These are phyloP conservation scores for Lineus longissimus DNA, from an alignment of 1,140 invertebrate species.

Conservation along the genomic window DNA sequence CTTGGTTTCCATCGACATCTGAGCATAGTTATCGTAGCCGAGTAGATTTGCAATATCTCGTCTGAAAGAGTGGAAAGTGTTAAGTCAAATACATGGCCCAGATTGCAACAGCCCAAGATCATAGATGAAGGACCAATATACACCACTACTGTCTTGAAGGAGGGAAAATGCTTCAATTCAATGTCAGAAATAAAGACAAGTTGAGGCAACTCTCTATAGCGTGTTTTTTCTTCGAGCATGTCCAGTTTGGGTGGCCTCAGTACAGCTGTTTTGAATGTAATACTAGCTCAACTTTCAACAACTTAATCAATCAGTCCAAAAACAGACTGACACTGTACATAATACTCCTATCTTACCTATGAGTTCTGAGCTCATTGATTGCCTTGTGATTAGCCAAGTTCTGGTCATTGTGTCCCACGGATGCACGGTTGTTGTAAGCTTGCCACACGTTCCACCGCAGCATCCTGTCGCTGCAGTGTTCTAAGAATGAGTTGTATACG, in stretches of 20 bases:
- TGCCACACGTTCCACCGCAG: constrained; percentile 80
- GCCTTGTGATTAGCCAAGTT: constrained; percentile 65
- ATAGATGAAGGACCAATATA: background rate
- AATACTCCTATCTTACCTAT: no score
- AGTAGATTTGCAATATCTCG: constrained; percentile 69
- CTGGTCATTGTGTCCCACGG: constrained; percentile 39
- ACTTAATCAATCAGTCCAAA: no score
- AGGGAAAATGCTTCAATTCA: background rate
- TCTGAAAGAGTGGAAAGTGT: constrained; percentile 51
- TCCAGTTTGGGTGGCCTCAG: no score
- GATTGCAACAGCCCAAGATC: no score
- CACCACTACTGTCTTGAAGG: background rate
- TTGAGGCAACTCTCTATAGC: no score
- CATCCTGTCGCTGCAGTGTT: constrained; percentile 75
- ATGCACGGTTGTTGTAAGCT: constrained; percentile 68
- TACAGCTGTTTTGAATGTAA: no score
- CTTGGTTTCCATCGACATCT: constrained; percentile 91
- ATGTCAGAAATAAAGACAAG: no score
- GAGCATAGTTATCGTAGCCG: constrained; percentile 73
- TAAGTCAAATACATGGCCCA: constrained; percentile 6
- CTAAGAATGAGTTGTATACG: constrained; percentile 68
- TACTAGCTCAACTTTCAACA: no score
- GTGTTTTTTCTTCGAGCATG: no score
- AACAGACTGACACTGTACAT: no score
- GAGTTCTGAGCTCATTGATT: no score